Percentiles rank a stretch among this genome's conserved stretches.
Conservation (phyloP, 1,140 invertebrate genomes). For the Eupristina koningsbergeri region DNA sequence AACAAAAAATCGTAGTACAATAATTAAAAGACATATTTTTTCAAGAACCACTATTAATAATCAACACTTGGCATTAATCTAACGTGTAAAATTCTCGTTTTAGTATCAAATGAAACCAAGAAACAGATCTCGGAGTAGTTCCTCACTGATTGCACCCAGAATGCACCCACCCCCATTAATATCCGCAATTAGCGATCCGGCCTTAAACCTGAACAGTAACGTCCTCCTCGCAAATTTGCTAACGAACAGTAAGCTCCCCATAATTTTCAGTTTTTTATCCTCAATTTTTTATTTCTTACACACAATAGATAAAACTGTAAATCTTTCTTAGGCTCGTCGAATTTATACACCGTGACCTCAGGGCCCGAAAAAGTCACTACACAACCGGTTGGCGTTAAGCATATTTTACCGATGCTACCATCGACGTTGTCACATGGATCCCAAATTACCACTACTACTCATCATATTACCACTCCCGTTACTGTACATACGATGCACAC, state of each 20-base stretch:
- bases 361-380: slow-evolving; percentile 61
- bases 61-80: background rate
- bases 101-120: slow-evolving; percentile 72
- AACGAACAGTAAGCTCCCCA: slow-evolving; percentile 71
- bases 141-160: slow-evolving; percentile 65
- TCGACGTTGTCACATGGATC: slow-evolving; percentile 56
- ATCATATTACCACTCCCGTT: slow-evolving; percentile 70
- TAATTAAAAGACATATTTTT: no score
- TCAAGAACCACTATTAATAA: no score
- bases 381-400: slow-evolving; percentile 61
- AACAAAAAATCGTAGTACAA: no score
- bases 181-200: slow-evolving; percentile 75
- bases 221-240: slow-evolving; percentile 79
- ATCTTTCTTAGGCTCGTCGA: slow-evolving; percentile 59
- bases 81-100: background rate
- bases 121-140: slow-evolving; percentile 72
- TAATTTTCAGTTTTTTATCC: background rate
- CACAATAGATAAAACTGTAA: background rate
- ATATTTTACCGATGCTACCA: slow-evolving; percentile 65
- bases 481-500: slow-evolving; percentile 66
- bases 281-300: background rate
- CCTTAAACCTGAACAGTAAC: slow-evolving; percentile 74
- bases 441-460: slow-evolving; percentile 63
- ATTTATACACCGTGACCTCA: slow-evolving; percentile 63
- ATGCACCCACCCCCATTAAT: slow-evolving; percentile 73